Conservation (phyloP, 2,888 invertebrate genomes). For the Alcis repandata region DNA sequence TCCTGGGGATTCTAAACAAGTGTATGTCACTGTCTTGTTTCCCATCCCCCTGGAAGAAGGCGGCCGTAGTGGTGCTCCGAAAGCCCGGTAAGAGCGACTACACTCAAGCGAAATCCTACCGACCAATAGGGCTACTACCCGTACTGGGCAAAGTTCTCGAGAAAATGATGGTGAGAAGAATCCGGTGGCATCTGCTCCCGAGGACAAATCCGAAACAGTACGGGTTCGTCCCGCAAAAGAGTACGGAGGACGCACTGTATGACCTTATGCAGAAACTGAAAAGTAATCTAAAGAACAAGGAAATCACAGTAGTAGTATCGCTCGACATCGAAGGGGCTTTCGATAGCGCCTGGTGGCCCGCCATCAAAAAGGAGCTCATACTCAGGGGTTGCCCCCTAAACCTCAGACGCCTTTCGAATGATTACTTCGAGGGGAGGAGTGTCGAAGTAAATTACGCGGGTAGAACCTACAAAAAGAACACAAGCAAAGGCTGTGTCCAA, state of each 20-base stretch:
- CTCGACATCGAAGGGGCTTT: background rate
- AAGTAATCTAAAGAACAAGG: background rate
- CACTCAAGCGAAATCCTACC: constrained; percentile 5
- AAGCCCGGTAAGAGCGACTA: constrained; percentile 46
- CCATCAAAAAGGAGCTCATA: background rate
- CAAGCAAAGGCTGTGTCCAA: background rate
- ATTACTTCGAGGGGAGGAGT: background rate
- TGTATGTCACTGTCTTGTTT: constrained; percentile 38
- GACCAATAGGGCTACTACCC: constrained; percentile 38
- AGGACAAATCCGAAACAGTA: background rate
- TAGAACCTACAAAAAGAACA: background rate
- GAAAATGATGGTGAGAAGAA: background rate
- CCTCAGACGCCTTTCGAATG: background rate
- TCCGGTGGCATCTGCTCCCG: background rate
- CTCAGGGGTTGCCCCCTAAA: background rate
- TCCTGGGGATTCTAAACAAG: constrained; percentile 40
- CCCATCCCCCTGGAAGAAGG: constrained; percentile 42
- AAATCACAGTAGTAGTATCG: background rate
- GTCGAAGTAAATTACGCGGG: background rate
- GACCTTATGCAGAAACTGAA: background rate
- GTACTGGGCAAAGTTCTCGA: constrained; percentile 39
- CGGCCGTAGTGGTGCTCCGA: constrained; percentile 38
- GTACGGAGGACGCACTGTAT: constrained; percentile 5
- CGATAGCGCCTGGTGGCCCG: constrained; percentile 3
- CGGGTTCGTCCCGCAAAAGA: background rate